These are phyloP conservation scores for Dynastes hyllus DNA, from an alignment of 2,888 invertebrate species.

Conservation along the genomic window DNA sequence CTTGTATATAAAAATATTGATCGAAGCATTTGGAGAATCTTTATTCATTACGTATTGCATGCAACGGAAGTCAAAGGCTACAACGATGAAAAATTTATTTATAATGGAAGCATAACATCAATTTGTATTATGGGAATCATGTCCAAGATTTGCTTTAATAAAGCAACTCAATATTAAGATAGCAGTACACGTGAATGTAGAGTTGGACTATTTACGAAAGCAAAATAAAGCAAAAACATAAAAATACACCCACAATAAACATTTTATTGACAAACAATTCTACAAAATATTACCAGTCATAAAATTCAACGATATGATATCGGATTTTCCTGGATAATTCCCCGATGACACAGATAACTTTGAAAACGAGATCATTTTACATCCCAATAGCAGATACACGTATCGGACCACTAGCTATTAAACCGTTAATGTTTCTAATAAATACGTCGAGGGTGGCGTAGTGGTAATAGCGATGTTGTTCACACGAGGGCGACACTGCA, in stretches of 20 bases:
- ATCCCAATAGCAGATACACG: constrained; percentile 23
- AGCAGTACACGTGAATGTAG: not conserved
- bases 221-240: constrained; percentile 9
- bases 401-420: constrained; percentile 37
- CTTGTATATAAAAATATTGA: too few relatives aligned
- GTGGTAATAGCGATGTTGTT: not conserved
- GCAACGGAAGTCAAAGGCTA: too few relatives aligned
- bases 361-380: constrained; percentile 20
- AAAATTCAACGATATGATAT: constrained; percentile 29
- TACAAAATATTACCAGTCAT: constrained; percentile 26
- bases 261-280: constrained; percentile 40
- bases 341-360: constrained; percentile 42
- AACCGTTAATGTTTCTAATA: constrained; percentile 43
- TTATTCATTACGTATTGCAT: too few relatives aligned
- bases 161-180: not conserved
- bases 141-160: not conserved
- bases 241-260: not conserved
- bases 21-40: too few relatives aligned
- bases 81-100: too few relatives aligned
- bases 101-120: too few relatives aligned
- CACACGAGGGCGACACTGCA: constrained; percentile 11
- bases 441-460: constrained; percentile 21
- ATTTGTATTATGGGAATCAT: too few relatives aligned
- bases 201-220: not conserved
- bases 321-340: constrained; percentile 35